A percentile compares a stretch with the other conserved stretches of the same genome.
phyloP scores from a whole-genome alignment of 2,888 invertebrate species.

The Pardosa pseudoannulata region DNA sequence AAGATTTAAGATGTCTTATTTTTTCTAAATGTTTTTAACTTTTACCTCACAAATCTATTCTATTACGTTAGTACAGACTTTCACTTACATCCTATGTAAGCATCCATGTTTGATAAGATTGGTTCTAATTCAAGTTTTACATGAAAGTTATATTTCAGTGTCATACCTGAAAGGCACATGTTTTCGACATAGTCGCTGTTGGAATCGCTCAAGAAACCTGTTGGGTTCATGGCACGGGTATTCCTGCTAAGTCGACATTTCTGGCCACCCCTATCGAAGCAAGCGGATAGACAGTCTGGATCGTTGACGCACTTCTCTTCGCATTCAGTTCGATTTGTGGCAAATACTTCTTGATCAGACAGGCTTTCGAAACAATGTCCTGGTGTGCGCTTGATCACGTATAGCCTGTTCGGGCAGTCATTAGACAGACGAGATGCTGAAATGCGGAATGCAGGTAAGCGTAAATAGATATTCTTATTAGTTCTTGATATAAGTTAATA shows the following conservation, averaged over 20 bases:
- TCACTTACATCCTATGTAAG: no score
- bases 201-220: constrained; percentile 88
- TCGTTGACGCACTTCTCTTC: constrained; percentile 93
- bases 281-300: constrained; percentile 91
- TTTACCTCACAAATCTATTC: no score
- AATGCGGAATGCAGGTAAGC: constrained; percentile 73
- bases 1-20: no score
- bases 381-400: constrained; percentile 89
- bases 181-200: constrained; percentile 94
- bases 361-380: constrained; percentile 74
- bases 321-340: constrained; percentile 90
- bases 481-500: no score
- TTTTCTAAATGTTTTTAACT: no score
- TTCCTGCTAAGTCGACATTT: constrained; percentile 89
- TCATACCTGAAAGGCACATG: constrained; percentile 89
- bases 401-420: constrained; percentile 91
- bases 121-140: neutral
- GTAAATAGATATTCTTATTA: no score
- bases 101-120: no score
- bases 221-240: constrained; percentile 90
- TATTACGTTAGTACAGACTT: no score
- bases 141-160: neutral
- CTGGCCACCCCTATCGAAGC: constrained; percentile 86
- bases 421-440: constrained; percentile 89
- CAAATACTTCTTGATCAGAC: constrained; percentile 85